Percentiles rank a stretch among this genome's conserved stretches.
Conservation (phyloP, 2,888 invertebrate species). For the Macrophya alboannulata region DNA sequence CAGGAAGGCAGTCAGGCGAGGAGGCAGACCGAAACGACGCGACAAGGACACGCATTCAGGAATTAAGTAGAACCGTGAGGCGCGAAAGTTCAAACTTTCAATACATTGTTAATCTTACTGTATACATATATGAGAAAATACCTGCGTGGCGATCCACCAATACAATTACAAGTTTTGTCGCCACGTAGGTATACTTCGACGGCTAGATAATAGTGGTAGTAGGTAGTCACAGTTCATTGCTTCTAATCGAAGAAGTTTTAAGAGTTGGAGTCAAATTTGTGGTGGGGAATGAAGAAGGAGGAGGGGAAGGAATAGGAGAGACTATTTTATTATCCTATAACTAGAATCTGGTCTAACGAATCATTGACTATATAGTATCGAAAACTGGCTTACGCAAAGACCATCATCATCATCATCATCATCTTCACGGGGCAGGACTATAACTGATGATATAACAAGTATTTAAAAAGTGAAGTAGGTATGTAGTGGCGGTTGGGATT, state of each 20-base stretch:
- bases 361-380: background rate
- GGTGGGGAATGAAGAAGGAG: background rate
- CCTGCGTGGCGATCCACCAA: background rate
- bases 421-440: background rate
- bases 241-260: conserved; percentile 2
- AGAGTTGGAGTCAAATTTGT: background rate
- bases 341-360: conserved; percentile 21
- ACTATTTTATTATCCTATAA: background rate
- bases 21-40: conserved; percentile 48
- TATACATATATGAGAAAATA: background rate
- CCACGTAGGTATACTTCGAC: background rate
- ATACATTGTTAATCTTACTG: background rate
- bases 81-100: conserved; percentile 45
- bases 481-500: conserved; percentile 43
- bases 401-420: background rate
- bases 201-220: background rate
- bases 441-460: conserved; percentile 27
- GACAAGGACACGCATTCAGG: conserved; percentile 48
- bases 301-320: background rate
- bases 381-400: conserved; percentile 24
- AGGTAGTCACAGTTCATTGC: conserved; percentile 31
- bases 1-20: conserved; percentile 52
- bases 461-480: background rate
- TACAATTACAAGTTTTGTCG: background rate
- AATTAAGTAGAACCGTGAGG: conserved; percentile 17